phyloP scores from a whole-genome alignment of 2,888 invertebrate species.

The Brachyptera risi region DNA sequence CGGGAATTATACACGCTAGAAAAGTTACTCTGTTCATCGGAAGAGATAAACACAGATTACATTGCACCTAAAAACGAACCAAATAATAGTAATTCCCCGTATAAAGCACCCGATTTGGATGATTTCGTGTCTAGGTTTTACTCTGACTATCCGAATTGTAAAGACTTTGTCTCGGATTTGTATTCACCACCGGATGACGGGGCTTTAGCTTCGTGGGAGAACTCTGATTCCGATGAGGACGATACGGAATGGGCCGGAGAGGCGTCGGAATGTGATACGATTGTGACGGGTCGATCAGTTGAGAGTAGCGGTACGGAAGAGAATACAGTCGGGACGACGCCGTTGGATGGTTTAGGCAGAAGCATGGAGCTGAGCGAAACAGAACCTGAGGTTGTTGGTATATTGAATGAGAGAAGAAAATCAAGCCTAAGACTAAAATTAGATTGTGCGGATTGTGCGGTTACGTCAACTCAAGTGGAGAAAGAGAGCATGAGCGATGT shows the following conservation, averaged over 20 bases:
- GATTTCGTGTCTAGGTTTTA: constrained; percentile 68
- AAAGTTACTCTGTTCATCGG: constrained; percentile 84
- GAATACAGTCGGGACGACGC: background rate
- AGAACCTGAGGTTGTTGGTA: too few relatives aligned
- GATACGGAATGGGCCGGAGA: constrained; percentile 31
- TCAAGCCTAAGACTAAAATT: background rate
- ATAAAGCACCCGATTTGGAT: constrained; percentile 52
- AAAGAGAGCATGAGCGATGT: background rate
- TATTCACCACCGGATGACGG: too few relatives aligned
- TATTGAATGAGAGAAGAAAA: too few relatives aligned
- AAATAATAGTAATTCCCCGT: too few relatives aligned
- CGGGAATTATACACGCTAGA: constrained; percentile 83
- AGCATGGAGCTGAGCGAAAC: background rate
- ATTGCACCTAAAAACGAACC: too few relatives aligned
- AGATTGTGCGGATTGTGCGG: background rate
- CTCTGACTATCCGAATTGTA: constrained; percentile 63
- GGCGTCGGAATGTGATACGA: constrained; percentile 29
- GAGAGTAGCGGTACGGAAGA: too few relatives aligned
- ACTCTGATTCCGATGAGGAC: constrained; percentile 28
- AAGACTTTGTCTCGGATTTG: constrained; percentile 55
- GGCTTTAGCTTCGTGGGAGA: constrained; percentile 19
- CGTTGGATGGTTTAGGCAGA: background rate
- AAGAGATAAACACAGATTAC: too few relatives aligned
- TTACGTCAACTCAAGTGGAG: background rate
- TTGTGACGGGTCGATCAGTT: constrained; percentile 16